Evolutionary conservation across 2,888 invertebrate genomes (phyloP).

Genomic region (Nomada fucata): DNA sequence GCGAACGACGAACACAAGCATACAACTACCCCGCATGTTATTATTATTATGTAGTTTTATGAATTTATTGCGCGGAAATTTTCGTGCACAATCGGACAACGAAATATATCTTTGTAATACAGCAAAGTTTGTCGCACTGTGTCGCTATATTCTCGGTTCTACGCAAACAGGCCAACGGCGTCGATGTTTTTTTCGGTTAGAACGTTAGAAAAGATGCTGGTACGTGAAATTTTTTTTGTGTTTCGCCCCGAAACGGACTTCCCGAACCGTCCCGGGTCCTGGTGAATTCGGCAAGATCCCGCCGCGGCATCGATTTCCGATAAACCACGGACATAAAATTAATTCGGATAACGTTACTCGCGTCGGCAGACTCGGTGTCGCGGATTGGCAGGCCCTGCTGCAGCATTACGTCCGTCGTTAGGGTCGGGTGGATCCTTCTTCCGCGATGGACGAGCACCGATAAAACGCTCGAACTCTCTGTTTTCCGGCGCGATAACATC

Average conservation of each 20-base stretch:
- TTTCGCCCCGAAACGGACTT: conserved; percentile 1
- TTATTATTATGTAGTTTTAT: too few relatives aligned
- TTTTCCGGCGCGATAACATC: background rate
- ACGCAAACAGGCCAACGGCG: background rate
- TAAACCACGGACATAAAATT: conserved; percentile 56
- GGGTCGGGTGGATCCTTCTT: background rate
- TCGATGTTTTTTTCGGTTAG: background rate
- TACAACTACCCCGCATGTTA: too few relatives aligned
- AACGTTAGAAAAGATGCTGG: background rate
- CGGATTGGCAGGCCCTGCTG: background rate
- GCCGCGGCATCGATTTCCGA: conserved; percentile 47
- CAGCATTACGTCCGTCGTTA: conserved; percentile 5
- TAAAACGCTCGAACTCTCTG: conserved; percentile 26
- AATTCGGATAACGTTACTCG: conserved; percentile 43
- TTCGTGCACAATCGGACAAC: too few relatives aligned
- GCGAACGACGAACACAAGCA: too few relatives aligned
- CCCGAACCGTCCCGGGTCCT: conserved; percentile 7
- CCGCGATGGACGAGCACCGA: conserved; percentile 7
- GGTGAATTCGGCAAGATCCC: conserved; percentile 43
- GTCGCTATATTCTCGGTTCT: too few relatives aligned
- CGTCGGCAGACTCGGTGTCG: conserved; percentile 11
- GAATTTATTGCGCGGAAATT: too few relatives aligned
- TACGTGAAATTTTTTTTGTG: background rate
- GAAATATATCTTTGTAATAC: background rate
- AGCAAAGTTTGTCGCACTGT: too few relatives aligned